Evolutionary conservation across 2,888 invertebrate species (phyloP).

Genomic region (Hydrotaea diabolus): DNA sequence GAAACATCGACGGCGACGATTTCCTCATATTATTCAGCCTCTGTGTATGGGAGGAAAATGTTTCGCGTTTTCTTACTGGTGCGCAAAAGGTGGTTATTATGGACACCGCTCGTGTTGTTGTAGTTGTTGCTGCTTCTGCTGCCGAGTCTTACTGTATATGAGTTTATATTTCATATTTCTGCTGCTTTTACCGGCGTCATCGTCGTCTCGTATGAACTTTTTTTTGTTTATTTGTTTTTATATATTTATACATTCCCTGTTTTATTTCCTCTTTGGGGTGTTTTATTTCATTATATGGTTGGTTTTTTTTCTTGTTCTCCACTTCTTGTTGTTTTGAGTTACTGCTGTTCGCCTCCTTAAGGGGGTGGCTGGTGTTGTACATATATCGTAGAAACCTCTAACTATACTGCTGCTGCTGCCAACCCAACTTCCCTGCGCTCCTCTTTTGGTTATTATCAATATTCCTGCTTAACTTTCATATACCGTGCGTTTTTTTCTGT

Average conservation of each 20-base stretch:
- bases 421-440: not conserved
- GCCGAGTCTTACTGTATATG: conserved; percentile 37
- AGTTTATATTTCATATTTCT: conserved; percentile 61
- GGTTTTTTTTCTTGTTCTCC: conserved; percentile 33
- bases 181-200: conserved; percentile 29
- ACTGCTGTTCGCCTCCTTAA: not conserved
- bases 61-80: conserved; percentile 77
- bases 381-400: conserved; percentile 22
- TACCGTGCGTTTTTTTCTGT: not conserved
- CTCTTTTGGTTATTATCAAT: conserved; percentile 5
- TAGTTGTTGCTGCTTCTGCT: conserved; percentile 41
- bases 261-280: conserved; percentile 44
- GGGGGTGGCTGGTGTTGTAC: conserved; percentile 33
- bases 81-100: conserved; percentile 75
- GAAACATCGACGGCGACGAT: not conserved
- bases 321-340: not conserved
- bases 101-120: conserved; percentile 56
- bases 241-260: not conserved
- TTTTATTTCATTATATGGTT: conserved; percentile 48
- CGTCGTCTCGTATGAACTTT: not conserved
- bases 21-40: conserved; percentile 38
- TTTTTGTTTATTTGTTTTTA: conserved; percentile 44
- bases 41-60: conserved; percentile 68
- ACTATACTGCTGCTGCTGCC: not conserved
- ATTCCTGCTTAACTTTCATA: not conserved